These are phyloP conservation scores for Lagodon rhomboides DNA, from an alignment of 2,797 vertebrate species.

Conservation along the genomic window DNA sequence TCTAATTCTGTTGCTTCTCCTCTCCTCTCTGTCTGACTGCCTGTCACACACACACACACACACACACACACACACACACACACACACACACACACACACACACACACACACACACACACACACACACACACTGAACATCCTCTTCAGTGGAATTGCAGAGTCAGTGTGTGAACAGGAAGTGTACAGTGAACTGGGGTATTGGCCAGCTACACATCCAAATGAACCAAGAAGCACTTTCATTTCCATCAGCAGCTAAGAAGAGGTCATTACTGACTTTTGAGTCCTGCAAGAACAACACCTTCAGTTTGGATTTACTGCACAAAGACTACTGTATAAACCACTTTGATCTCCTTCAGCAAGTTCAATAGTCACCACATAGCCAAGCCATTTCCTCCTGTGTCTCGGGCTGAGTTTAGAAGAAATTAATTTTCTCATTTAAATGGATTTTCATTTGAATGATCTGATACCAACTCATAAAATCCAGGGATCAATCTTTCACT, in stretches of 20 bases:
- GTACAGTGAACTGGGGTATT: slow-evolving; percentile 21
- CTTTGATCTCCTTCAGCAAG: background rate
- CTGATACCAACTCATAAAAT: no score
- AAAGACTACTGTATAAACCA: background rate
- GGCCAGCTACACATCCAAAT: background rate
- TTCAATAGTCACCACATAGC: background rate
- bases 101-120: slow-evolving; percentile 2
- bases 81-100: background rate
- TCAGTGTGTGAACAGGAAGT: slow-evolving; percentile 59
- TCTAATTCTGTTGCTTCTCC: background rate
- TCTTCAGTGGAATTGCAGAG: slow-evolving; percentile 35
- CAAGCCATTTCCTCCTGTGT: background rate
- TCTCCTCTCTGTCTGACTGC: background rate
- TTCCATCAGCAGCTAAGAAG: no score
- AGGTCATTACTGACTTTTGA: no score
- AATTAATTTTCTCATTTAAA: no score
- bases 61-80: background rate
- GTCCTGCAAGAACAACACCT: background rate
- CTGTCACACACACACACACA: background rate
- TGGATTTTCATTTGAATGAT: no score
- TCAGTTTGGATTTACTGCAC: background rate
- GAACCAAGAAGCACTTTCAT: no score
- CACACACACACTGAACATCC: slow-evolving; percentile 38
- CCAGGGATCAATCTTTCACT: no score
- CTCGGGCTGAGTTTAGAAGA: no score